Evolutionary conservation across 2,113 vertebrate species (phyloP), one percentile per base, ranked within the genome.

Genomic region (Diglossa brunneiventris): DNA sequence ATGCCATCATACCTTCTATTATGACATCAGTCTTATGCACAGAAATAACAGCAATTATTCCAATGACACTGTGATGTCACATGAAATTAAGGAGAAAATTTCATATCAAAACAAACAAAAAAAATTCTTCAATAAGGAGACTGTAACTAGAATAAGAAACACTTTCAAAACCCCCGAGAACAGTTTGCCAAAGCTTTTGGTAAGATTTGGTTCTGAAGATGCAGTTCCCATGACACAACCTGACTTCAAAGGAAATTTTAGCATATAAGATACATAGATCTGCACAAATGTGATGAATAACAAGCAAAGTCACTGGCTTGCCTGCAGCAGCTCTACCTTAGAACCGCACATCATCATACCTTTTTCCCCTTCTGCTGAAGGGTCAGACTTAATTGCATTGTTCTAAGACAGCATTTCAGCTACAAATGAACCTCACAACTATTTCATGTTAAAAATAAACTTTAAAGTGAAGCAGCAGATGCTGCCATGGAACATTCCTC

Each of bases 391-490:
- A 73, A 91, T 85, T 76, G 28, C 5, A 1, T 41, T 79, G 74
- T 77, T 89, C 49, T 89, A 79, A 90, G 62, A 49, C 66, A 82
- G 41, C 8, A n/a, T 89, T 95, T 91, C 81, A 79, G n/a, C 53
- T 84, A 64, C 73, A 92, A 94, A 92, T 82, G 49, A 89, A 75
- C 1, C 58, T 87, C 17, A 24, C 28, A 89, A 79, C 41, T 66
- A 68, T 68, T 94, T 89, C 17, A 75, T 78, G 77, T 82, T 92
- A 91, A 95, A 96, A 94, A 94, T 82, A 94, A 92, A 78, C 83
- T 89, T 92, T 82, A 53, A 89, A 95, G 83, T 8, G 14, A 92
- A 85, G 81, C 41, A 79, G 66, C 89, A 97, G 91, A 95, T 92
- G 89, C 81, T 94, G 50, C 77, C 58, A 35, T 79, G 66, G 86